Percentiles rank a stretch among this genome's conserved stretches.
These are phyloP conservation scores for Drosophila testacea DNA, from an alignment of 2,888 invertebrate genomes.

Conservation along the genomic window DNA sequence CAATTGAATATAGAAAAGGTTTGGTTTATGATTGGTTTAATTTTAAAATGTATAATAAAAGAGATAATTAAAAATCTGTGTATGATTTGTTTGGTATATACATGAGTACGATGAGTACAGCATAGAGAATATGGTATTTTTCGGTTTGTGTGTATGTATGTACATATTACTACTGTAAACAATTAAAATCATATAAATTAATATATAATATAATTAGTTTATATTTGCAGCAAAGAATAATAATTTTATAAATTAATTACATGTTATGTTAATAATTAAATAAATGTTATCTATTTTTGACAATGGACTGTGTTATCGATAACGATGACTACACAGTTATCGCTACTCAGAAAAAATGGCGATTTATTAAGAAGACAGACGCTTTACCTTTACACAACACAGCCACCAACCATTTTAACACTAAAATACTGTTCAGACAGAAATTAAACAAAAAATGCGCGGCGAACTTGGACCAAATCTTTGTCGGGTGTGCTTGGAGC, in stretches of 20 bases:
- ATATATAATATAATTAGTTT: background rate
- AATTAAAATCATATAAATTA: too few species aligned
- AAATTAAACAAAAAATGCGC: conserved; percentile 66
- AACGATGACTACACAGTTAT: conserved; percentile 20
- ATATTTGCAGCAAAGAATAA: background rate
- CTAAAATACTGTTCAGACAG: conserved; percentile 66
- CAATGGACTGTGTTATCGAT: conserved; percentile 29
- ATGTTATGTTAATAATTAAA: background rate
- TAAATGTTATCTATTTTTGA: conserved; percentile 27
- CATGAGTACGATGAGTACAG: background rate
- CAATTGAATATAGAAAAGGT: background rate
- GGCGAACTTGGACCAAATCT: conserved; percentile 72
- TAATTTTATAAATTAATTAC: background rate
- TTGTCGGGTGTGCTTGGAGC: conserved; percentile 81
- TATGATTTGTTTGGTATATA: background rate
- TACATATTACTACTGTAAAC: too few species aligned
- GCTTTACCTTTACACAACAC: conserved; percentile 77
- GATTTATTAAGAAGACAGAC: conserved; percentile 60
- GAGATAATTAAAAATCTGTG: too few species aligned
- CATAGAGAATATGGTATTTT: background rate
- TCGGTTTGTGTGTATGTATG: background rate
- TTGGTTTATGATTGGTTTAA: too few species aligned
- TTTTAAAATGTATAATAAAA: too few species aligned
- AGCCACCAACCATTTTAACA: conserved; percentile 74
- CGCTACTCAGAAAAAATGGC: conserved; percentile 72